Percentiles rank a stretch among this genome's conserved stretches.
Evolutionary conservation across 2,797 vertebrate genomes (phyloP).

Genomic region (Naso thynnoides): DNA sequence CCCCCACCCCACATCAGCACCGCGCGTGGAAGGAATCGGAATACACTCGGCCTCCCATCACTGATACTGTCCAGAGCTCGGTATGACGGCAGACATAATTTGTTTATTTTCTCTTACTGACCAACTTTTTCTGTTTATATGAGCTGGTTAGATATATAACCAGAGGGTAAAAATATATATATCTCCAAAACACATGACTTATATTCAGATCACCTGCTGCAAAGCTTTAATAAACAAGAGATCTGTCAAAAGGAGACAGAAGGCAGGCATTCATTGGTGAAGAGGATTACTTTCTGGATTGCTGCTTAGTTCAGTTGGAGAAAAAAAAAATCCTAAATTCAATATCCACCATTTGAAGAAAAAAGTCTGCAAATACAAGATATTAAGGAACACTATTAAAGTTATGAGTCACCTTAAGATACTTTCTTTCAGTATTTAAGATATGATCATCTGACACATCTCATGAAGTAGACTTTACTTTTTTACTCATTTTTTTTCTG

Average conservation of each 20-base stretch:
- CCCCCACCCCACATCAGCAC: conserved; percentile 8
- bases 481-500: background rate
- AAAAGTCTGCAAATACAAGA: conserved; percentile 22
- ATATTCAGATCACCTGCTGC: conserved; percentile 41
- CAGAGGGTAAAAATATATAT: conserved; percentile 27
- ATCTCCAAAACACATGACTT: conserved; percentile 39
- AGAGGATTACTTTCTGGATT: conserved; percentile 37
- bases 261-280: conserved; percentile 17
- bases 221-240: conserved; percentile 53
- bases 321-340: conserved; percentile 31
- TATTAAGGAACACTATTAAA: conserved; percentile 41
- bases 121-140: conserved; percentile 3
- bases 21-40: conserved; percentile 53
- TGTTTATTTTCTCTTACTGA: conserved; percentile 44
- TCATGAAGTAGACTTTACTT: conserved; percentile 11
- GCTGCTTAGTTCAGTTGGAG: conserved; percentile 25
- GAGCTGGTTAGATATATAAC: conserved; percentile 30
- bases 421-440: conserved; percentile 13
- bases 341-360: conserved; percentile 30
- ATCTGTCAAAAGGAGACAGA: conserved; percentile 41
- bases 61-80: conserved; percentile 23
- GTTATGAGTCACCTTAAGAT: conserved; percentile 40
- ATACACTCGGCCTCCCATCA: conserved; percentile 36
- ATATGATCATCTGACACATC: conserved; percentile 32
- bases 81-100: conserved; percentile 30